Percentiles rank a stretch among this genome's conserved stretches.
phyloP scores from a whole-genome alignment of 2,113 vertebrate genomes.

The Otocyon megalotis region DNA sequence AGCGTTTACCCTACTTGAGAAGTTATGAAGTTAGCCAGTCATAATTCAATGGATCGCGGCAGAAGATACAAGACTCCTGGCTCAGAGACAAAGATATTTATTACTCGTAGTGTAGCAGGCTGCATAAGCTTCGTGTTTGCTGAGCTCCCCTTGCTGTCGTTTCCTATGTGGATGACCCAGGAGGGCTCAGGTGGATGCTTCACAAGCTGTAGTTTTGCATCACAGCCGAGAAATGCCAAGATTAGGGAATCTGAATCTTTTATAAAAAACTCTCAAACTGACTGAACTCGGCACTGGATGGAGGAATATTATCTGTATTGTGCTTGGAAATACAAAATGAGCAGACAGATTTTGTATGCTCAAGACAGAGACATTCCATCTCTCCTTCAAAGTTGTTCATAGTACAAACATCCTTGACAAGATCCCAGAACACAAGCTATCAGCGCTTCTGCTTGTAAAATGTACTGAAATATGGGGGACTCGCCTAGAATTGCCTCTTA shows the following conservation, averaged over 20 bases:
- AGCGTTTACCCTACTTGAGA: neutral
- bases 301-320: neutral
- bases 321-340: neutral
- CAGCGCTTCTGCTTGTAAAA: neutral
- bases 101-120: neutral
- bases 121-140: neutral
- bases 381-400: neutral
- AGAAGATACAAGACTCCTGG: neutral
- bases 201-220: neutral
- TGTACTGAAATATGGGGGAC: neutral
- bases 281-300: neutral
- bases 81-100: neutral
- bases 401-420: neutral
- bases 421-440: neutral
- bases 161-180: neutral
- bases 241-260: neutral
- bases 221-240: neutral
- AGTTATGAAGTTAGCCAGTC: neutral
- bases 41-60: neutral
- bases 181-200: neutral
- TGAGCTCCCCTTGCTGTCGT: rapidly evolving
- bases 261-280: neutral
- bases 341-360: neutral
- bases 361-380: neutral
- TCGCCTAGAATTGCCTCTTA: neutral